Conservation (phyloP, 2,113 vertebrate genomes). For the Mystacornis crossleyi region DNA sequence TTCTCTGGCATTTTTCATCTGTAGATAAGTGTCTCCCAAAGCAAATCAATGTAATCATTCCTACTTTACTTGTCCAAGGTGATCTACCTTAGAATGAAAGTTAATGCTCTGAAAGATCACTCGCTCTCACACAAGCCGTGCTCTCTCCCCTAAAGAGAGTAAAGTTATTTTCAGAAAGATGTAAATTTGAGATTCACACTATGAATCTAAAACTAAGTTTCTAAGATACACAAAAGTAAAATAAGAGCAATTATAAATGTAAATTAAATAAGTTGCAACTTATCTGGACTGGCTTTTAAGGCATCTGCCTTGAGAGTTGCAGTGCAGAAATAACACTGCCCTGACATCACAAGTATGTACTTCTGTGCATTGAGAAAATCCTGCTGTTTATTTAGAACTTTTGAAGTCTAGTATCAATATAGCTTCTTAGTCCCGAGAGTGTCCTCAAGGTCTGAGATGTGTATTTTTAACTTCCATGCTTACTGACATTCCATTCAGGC, state of each 20-base stretch:
- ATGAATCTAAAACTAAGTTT: neutral
- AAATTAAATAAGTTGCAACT: neutral
- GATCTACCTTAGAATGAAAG: neutral
- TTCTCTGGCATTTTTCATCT: neutral
- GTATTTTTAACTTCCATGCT: conserved; percentile 60
- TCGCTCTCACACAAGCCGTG: neutral
- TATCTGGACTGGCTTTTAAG: neutral
- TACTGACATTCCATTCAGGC: conserved; percentile 38
- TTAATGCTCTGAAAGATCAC: neutral
- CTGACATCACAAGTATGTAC: conserved; percentile 42
- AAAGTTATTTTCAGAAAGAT: neutral
- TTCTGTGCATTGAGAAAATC: conserved; percentile 45
- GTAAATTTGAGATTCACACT: neutral
- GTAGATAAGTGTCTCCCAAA: neutral
- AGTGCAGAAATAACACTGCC: conserved; percentile 28
- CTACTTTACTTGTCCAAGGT: neutral
- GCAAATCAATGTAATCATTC: neutral
- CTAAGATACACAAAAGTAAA: neutral
- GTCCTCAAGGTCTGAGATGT: conserved; percentile 43
- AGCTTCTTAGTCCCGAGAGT: conserved; percentile 46
- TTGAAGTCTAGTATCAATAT: conserved; percentile 65
- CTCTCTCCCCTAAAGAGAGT: neutral
- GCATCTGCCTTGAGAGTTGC: neutral
- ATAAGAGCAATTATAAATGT: neutral
- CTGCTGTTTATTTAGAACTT: conserved; percentile 55